phyloP scores from a whole-genome alignment of 2,113 vertebrate genomes.

The Petrocephalus zakoni region DNA sequence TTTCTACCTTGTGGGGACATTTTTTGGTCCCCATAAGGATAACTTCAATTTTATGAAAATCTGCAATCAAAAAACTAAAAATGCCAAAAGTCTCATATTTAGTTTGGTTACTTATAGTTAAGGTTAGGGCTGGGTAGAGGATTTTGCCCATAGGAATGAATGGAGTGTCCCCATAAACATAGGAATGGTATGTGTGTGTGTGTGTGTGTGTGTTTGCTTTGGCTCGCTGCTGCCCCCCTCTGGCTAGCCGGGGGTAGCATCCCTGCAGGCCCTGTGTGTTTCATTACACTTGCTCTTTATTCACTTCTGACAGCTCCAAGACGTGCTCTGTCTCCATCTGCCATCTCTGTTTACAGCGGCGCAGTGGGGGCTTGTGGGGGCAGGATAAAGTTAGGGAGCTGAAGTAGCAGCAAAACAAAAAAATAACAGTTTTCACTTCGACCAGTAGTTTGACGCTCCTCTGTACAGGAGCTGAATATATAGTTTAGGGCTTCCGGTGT shows the following conservation, averaged over 20 bases:
- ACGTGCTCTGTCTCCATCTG: not conserved
- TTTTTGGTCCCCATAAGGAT: too few relatives aligned
- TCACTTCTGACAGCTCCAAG: slow-evolving; percentile 16
- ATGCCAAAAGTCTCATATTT: too few relatives aligned
- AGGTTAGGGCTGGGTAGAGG: too few relatives aligned
- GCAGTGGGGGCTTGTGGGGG: not conserved
- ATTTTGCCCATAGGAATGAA: too few relatives aligned
- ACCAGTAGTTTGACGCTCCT: not conserved
- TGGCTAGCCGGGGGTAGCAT: not conserved
- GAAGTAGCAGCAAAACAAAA: not conserved
- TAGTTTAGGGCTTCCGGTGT: not conserved
- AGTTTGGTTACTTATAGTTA: too few relatives aligned
- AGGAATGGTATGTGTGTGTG: not conserved
- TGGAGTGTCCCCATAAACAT: too few relatives aligned
- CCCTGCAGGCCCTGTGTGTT: not conserved
- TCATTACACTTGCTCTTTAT: slow-evolving; percentile 20
- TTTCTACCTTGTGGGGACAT: too few relatives aligned
- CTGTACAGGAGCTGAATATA: not conserved
- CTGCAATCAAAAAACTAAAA: too few relatives aligned
- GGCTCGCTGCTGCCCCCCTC: not conserved
- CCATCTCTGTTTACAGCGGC: not conserved
- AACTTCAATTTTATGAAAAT: too few relatives aligned
- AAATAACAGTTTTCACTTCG: not conserved
- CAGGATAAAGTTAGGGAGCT: not conserved
- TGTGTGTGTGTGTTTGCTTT: not conserved